phyloP scores from a whole-genome alignment of 2,113 vertebrate genomes.

The Psittacula cyanocephala region DNA sequence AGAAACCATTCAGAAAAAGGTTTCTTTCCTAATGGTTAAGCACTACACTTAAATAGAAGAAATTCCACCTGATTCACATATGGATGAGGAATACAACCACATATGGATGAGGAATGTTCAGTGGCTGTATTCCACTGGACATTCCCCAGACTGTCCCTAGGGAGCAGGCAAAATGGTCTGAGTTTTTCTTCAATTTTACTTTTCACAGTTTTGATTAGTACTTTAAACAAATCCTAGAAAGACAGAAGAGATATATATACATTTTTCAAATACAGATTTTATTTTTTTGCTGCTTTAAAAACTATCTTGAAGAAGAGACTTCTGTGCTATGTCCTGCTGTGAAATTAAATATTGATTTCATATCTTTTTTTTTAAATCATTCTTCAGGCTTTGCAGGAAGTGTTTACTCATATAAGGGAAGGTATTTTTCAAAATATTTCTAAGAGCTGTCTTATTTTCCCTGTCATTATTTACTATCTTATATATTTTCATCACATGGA shows the following conservation, averaged over 20 bases:
- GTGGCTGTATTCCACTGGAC: too few species aligned
- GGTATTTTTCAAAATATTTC: background rate
- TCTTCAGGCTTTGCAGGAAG: background rate
- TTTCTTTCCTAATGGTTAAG: background rate
- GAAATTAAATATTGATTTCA: slow-evolving; percentile 26
- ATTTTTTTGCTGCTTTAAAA: background rate
- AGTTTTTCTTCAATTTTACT: background rate
- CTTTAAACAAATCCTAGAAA: background rate
- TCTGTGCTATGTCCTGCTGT: background rate
- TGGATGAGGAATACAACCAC: background rate
- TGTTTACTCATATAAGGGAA: background rate
- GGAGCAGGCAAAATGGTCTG: background rate
- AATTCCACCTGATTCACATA: background rate
- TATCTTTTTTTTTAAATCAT: background rate
- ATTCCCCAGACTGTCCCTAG: background rate
- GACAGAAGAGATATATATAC: fast-evolving
- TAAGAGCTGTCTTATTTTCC: background rate
- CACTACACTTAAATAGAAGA: background rate
- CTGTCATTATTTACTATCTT: background rate
- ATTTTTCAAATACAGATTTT: background rate
- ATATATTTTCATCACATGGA: background rate
- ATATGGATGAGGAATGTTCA: background rate
- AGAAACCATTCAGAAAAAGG: background rate
- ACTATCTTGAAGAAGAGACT: background rate
- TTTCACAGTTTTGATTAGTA: background rate